Evolutionary conservation across 2,888 invertebrate species (phyloP).

Genomic region (Heliconius erato): DNA sequence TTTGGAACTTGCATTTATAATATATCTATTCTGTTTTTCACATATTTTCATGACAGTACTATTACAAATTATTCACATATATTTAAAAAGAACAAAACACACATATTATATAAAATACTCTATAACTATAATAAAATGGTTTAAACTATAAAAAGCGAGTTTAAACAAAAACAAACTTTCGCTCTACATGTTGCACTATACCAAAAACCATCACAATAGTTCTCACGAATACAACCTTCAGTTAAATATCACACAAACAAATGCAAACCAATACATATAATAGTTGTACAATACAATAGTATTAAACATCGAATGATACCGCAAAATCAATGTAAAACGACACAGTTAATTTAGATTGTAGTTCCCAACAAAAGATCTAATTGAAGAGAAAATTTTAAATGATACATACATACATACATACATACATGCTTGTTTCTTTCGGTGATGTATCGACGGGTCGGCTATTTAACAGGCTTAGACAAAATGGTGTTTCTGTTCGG

Average conservation of each 20-base stretch:
- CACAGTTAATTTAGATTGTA: constrained; percentile 77
- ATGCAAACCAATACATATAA: constrained; percentile 13
- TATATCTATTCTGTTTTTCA: too few relatives aligned
- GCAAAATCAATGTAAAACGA: constrained; percentile 68
- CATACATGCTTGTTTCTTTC: constrained; percentile 70
- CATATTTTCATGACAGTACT: too few relatives aligned
- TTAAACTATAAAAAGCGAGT: background rate
- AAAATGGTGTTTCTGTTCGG: constrained; percentile 69
- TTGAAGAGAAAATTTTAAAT: constrained; percentile 81
- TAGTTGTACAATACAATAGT: constrained; percentile 31
- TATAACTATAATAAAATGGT: too few relatives aligned
- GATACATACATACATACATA: constrained; percentile 49
- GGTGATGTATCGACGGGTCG: constrained; percentile 84
- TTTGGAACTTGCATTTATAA: too few relatives aligned
- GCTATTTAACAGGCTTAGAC: constrained; percentile 85
- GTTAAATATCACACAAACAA: background rate
- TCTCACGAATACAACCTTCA: background rate
- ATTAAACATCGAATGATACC: constrained; percentile 29
- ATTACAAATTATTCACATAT: too few relatives aligned
- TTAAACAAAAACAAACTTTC: background rate
- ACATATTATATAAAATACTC: too few relatives aligned
- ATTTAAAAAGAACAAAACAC: too few relatives aligned
- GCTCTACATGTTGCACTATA: background rate
- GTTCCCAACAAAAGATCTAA: constrained; percentile 83
- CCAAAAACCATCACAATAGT: background rate